These are phyloP conservation scores for Loriculus beryllinus DNA, from an alignment of 2,797 vertebrate genomes.

Conservation along the genomic window DNA sequence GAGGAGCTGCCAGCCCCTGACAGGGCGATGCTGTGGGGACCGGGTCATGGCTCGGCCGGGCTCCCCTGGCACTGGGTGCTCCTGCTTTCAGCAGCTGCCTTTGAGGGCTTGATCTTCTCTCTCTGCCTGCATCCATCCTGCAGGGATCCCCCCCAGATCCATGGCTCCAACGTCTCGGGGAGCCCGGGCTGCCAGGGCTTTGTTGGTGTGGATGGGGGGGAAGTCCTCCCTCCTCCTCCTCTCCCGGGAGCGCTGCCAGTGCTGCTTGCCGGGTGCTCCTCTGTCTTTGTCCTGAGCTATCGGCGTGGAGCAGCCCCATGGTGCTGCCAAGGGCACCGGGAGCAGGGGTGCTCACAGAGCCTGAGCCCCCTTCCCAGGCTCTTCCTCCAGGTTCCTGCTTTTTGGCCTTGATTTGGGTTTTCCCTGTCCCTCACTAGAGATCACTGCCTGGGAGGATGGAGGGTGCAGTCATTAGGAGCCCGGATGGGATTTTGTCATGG, in stretches of 20 bases:
- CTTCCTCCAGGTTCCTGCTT: background rate
- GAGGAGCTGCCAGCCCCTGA: background rate
- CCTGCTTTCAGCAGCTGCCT: background rate
- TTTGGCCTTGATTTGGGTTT: background rate
- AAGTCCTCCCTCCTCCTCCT: background rate
- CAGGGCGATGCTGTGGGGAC: background rate
- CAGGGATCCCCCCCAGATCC: background rate
- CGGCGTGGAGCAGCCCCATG: background rate
- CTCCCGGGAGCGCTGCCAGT: background rate
- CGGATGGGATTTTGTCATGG: background rate
- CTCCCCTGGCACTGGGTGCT: rapidly evolving
- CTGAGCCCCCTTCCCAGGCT: background rate
- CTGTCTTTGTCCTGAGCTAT: conserved; percentile 19
- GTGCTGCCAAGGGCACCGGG: background rate
- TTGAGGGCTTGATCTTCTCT: background rate
- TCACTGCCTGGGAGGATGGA: background rate
- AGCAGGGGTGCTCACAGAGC: background rate
- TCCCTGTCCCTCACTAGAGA: background rate
- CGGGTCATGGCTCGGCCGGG: rapidly evolving
- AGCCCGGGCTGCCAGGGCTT: background rate
- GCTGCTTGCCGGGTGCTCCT: background rate
- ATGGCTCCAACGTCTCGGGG: background rate
- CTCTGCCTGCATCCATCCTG: rapidly evolving
- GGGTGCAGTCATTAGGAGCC: background rate
- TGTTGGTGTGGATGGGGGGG: background rate